Evolutionary conservation across 2,888 invertebrate species (phyloP).

Genomic region (Cerceris rybyensis): DNA sequence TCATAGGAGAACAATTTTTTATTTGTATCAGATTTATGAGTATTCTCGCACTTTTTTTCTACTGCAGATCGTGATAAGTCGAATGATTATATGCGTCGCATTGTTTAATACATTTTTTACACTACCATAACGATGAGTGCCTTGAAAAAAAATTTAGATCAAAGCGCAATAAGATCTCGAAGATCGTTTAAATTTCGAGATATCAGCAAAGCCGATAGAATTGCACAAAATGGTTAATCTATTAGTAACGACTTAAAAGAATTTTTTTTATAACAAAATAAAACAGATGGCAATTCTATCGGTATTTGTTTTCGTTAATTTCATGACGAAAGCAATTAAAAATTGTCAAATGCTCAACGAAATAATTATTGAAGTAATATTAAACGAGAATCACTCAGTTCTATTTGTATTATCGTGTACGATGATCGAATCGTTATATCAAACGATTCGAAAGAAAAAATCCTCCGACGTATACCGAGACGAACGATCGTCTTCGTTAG

Average conservation of each 20-base stretch:
- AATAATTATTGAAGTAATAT: too few relatives aligned
- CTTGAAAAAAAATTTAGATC: constrained; percentile 6
- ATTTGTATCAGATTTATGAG: constrained; percentile 16
- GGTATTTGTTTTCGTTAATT: too few relatives aligned
- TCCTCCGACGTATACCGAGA: background rate
- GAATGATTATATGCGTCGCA: background rate
- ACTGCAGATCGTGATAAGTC: constrained; percentile 14
- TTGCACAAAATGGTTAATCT: background rate
- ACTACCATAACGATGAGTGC: constrained; percentile 22
- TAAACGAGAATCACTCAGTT: too few relatives aligned
- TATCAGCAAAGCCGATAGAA: background rate
- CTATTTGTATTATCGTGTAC: background rate
- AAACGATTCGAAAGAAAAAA: background rate
- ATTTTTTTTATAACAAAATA: too few relatives aligned
- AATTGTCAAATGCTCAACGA: too few relatives aligned
- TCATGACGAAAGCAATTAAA: too few relatives aligned
- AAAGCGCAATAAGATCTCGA: background rate
- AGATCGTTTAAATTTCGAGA: too few relatives aligned
- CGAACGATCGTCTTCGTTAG: background rate
- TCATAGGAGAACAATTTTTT: background rate
- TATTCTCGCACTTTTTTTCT: background rate
- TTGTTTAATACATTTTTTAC: background rate
- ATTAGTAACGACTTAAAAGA: background rate
- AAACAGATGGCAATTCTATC: too few relatives aligned
- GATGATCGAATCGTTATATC: background rate